These are phyloP conservation scores for Epirrita christyi DNA, from an alignment of 2,888 invertebrate species.

Conservation along the genomic window DNA sequence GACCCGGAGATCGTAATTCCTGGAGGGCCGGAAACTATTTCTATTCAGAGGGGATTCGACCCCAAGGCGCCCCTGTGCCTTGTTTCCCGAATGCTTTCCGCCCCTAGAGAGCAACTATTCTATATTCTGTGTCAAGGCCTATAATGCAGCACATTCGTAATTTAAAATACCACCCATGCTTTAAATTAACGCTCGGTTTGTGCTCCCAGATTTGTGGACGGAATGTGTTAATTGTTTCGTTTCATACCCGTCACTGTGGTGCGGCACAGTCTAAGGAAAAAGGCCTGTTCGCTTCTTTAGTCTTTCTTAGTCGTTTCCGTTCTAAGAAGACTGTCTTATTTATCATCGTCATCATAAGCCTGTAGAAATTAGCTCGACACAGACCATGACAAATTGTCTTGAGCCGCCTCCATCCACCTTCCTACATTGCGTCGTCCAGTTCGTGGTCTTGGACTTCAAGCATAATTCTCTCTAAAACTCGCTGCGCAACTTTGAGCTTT, in stretches of 20 bases:
- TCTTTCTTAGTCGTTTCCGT: not conserved
- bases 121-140: slow-evolving; percentile 14
- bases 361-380: no score
- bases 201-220: slow-evolving; percentile 53
- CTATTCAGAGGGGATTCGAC: slow-evolving; percentile 71
- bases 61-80: slow-evolving; percentile 57
- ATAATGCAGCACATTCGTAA: slow-evolving; percentile 55
- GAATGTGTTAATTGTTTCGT: slow-evolving; percentile 66
- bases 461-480: no score
- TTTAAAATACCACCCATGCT: slow-evolving; percentile 55
- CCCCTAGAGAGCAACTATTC: slow-evolving; percentile 17
- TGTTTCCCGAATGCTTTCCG: slow-evolving; percentile 64
- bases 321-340: no score
- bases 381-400: no score
- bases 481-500: no score
- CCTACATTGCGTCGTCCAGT: no score
- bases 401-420: no score
- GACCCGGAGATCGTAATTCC: slow-evolving; percentile 73
- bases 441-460: no score
- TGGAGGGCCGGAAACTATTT: slow-evolving; percentile 74
- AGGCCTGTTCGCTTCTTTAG: slow-evolving; percentile 1
- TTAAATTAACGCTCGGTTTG: slow-evolving; percentile 53
- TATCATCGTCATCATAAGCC: no score
- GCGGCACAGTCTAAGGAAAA: slow-evolving; percentile 1
- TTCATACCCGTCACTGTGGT: slow-evolving; percentile 37